phyloP scores from a whole-genome alignment of 2,888 invertebrate genomes.

The Drosophila pseudotakahashii region DNA sequence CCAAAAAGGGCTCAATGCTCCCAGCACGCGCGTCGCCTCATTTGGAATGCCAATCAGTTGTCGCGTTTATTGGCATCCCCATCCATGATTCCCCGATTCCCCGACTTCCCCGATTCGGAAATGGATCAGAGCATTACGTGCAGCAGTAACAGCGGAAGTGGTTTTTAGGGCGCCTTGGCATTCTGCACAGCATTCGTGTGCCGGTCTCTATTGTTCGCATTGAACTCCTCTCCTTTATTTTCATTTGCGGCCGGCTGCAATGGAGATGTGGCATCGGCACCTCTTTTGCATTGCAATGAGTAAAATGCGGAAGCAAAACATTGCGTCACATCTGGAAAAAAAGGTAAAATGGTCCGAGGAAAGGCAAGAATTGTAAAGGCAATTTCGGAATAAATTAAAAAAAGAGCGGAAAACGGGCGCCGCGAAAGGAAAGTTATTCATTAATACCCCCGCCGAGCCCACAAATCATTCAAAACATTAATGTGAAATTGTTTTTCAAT shows the following conservation, averaged over 20 bases:
- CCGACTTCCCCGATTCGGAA: constrained; percentile 9
- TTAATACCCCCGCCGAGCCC: constrained; percentile 21
- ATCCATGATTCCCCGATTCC: constrained; percentile 3
- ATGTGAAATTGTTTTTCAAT: constrained; percentile 29
- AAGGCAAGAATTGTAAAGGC: constrained; percentile 29
- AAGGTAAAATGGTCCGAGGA: constrained; percentile 20
- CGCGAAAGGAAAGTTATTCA: constrained; percentile 25
- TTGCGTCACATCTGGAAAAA: constrained; percentile 34
- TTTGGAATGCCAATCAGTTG: constrained; percentile 74
- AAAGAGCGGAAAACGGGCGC: constrained; percentile 12
- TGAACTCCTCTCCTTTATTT: constrained; percentile 27
- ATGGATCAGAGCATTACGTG: constrained; percentile 38
- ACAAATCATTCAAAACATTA: constrained; percentile 14
- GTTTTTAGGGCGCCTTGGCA: constrained; percentile 44
- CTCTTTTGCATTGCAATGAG: constrained; percentile 68
- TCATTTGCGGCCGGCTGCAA: constrained; percentile 35
- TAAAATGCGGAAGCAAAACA: constrained; percentile 40
- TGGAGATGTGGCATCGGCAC: constrained; percentile 50
- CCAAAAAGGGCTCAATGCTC: constrained; percentile 46
- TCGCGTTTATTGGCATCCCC: constrained; percentile 61
- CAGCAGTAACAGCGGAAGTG: constrained; percentile 59
- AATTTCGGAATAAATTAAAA: constrained; percentile 32
- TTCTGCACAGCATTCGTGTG: constrained; percentile 31
- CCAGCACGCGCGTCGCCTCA: constrained; percentile 49
- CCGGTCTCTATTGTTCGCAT: constrained; percentile 53